These are phyloP conservation scores for Coturnix japonica DNA, from an alignment of 2,113 vertebrate species.

Conservation along the genomic window DNA sequence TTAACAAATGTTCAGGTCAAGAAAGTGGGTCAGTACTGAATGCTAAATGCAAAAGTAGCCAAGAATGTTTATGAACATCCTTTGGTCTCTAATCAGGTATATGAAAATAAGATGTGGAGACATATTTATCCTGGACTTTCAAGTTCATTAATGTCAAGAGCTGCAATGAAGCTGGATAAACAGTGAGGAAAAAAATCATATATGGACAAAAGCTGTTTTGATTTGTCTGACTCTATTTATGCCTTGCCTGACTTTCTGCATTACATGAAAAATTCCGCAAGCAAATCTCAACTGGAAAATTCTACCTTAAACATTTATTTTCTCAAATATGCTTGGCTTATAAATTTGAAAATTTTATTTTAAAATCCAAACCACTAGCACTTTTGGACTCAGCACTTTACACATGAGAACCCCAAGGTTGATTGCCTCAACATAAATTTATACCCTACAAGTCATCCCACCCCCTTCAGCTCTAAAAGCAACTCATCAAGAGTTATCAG, in stretches of 20 bases:
- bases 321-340: neutral
- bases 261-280: neutral
- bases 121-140: neutral
- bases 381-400: neutral
- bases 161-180: neutral
- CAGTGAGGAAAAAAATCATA: neutral
- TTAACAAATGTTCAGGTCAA: neutral
- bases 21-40: neutral
- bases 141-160: neutral
- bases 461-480: neutral
- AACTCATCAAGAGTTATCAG: neutral
- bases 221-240: neutral
- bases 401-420: fast-evolving
- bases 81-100: neutral
- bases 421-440: neutral
- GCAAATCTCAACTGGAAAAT: neutral
- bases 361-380: neutral
- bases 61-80: neutral
- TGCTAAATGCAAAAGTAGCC: neutral
- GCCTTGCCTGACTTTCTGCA: neutral
- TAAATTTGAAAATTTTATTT: neutral
- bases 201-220: neutral
- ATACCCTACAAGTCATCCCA: neutral
- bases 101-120: neutral
- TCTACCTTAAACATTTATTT: neutral